These are phyloP conservation scores for Xylota sylvarum DNA, from an alignment of 2,888 invertebrate species.

Conservation along the genomic window DNA sequence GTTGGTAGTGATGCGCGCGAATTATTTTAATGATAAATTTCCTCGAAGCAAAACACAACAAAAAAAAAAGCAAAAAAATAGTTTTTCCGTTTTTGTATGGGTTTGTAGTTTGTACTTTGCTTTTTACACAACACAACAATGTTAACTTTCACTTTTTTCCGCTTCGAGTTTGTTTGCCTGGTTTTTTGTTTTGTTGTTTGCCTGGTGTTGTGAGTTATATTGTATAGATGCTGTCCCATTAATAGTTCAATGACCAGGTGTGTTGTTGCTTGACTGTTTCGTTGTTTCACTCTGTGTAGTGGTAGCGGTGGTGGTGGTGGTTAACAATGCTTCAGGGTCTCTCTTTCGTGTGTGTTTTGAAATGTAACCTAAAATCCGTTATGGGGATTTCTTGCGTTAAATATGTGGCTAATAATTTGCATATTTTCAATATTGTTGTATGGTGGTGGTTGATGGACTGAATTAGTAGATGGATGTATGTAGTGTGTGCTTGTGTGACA, in stretches of 20 bases:
- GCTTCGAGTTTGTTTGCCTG: conserved; percentile 56
- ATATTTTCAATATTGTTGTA: conserved; percentile 27
- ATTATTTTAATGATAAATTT: conserved; percentile 54
- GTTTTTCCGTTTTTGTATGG: neutral
- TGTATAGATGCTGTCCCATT: conserved; percentile 65
- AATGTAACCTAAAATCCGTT: conserved; percentile 70
- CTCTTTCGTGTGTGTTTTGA: conserved; percentile 54
- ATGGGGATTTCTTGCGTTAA: conserved; percentile 70
- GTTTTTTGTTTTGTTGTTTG: conserved; percentile 25
- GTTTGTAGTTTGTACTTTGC: neutral
- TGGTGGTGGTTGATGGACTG: conserved; percentile 39
- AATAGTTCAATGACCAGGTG: conserved; percentile 74
- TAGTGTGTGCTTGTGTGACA: conserved; percentile 36
- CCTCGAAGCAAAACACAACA: conserved; percentile 3
- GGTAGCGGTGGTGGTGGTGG: conserved; percentile 28
- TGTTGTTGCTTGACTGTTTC: conserved; percentile 51
- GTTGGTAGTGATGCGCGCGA: conserved; percentile 38
- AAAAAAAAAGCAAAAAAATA: too few species aligned
- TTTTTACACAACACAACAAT: conserved; percentile 55
- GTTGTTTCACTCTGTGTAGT: conserved; percentile 31
- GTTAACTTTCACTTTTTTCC: conserved; percentile 75
- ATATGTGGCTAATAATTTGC: conserved; percentile 60
- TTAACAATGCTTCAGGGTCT: conserved; percentile 71
- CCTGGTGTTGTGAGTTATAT: conserved; percentile 35
- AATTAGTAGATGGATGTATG: conserved; percentile 30